Base-by-base conservation (phyloP, 1,140 invertebrate species). In the Xylocopa sonorina region DNA sequence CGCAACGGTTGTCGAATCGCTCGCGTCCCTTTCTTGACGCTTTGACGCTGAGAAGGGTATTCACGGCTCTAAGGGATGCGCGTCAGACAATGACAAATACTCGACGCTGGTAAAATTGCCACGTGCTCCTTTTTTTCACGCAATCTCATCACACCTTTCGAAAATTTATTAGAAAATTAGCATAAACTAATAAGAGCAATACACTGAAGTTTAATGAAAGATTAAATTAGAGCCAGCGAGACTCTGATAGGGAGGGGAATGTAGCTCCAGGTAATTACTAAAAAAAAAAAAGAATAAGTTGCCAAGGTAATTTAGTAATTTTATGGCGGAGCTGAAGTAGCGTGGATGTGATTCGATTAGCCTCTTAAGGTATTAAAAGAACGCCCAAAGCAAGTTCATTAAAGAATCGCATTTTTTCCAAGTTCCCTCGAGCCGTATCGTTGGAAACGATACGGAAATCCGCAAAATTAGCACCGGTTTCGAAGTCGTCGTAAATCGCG, bases 401-500 rank as follows among this genome's bases (percentile, higher is more conserved):
- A 16, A n/a, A 29, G 43, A 43, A 41, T 62, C 41, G 3, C 12
- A 24, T 27, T 38, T n/a, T 21, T 21, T 27, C 3, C 32, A 10
- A n/a, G 12, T 68, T 48, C 18, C 16, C 1, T 16, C 63, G 5
- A n/a, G 7, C n/a, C 21, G 3, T 9, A 12, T 10, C 43, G 55
- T 58, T 50, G 24, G n/a, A n/a, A 41, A 50, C 66, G 43, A 32
- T 41, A 34, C 0, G 7, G 27, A 48, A 34, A 69, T 55, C 51
- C 41, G 29, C 51, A 14, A 14, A 21, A 9, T 50, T 6, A 41
- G 18, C 53, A 9, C 51, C 43, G 29, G 14, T 69, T 60, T 60
- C 50, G n/a, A n/a, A 12, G 24, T 38, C 55, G 18, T 50, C 75
- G 50, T 77, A 71, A 77, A 77, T 77, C 55, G 32, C 53, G 55